These are phyloP conservation scores for Apogon talboti DNA, from an alignment of 2,797 vertebrate species.

Conservation along the genomic window DNA sequence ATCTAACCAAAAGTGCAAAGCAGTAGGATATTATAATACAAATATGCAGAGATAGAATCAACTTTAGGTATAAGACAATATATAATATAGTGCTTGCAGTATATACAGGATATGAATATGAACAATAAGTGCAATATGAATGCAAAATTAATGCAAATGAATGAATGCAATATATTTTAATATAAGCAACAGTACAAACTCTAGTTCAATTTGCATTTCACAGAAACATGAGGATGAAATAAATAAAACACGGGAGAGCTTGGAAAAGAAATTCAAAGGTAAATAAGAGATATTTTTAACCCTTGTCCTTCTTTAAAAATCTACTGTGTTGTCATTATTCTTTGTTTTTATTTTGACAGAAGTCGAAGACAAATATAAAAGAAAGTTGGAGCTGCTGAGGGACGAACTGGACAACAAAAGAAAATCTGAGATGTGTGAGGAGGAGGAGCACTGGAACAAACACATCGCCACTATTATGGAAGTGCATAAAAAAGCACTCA, in stretches of 20 bases:
- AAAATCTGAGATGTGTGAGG: constrained; percentile 84
- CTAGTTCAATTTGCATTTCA: constrained; percentile 29
- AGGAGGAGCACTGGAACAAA: constrained; percentile 87
- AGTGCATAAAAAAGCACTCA: constrained; percentile 84
- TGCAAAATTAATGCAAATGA: no score
- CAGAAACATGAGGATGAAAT: constrained; percentile 90
- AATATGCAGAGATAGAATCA: no score
- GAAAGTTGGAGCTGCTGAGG: constrained; percentile 83
- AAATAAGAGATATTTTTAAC: constrained; percentile 35
- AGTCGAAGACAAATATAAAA: constrained; percentile 82
- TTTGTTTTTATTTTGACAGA: constrained; percentile 76
- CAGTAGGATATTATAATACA: no score
- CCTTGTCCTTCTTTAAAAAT: not conserved
- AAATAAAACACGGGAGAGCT: constrained; percentile 74
- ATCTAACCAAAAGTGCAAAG: no score
- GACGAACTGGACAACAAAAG: constrained; percentile 85
- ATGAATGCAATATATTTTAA: not conserved
- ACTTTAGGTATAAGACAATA: no score
- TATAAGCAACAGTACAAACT: not conserved
- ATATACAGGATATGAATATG: no score
- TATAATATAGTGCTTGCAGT: no score
- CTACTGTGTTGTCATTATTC: not conserved
- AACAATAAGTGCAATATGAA: no score
- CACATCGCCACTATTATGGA: constrained; percentile 84
- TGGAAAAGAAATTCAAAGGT: constrained; percentile 88